Percentiles rank a stretch among this genome's conserved stretches.
These are phyloP conservation scores for Pomacea maculata DNA, from an alignment of 1,140 invertebrate species.

Conservation along the genomic window DNA sequence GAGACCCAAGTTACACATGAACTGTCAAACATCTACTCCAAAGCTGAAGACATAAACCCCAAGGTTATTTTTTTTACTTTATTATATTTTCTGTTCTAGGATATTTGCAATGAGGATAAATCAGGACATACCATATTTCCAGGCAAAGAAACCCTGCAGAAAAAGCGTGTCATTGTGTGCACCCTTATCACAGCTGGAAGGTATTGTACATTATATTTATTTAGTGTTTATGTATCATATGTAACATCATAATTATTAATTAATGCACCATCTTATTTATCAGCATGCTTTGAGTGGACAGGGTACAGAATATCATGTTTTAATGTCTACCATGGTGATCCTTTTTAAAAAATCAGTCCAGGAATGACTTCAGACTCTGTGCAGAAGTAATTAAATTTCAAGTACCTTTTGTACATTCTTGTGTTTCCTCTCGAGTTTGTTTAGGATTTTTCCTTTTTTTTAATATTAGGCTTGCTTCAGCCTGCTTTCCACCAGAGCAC, in stretches of 20 bases:
- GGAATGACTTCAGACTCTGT: no score
- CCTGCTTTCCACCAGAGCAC: conserved; percentile 74
- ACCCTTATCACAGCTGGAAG: conserved; percentile 55
- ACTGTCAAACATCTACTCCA: no score
- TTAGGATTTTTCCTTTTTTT: background rate
- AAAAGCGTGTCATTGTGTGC: conserved; percentile 47
- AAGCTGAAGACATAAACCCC: background rate
- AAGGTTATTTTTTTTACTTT: no score
- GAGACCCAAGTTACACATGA: no score
- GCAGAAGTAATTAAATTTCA: background rate
- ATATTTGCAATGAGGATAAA: conserved; percentile 31
- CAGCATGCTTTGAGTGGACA: no score
- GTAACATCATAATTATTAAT: no score
- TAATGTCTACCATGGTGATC: no score
- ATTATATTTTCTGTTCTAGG: no score
- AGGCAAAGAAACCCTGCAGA: conserved; percentile 37
- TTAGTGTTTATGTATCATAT: no score
- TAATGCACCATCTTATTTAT: no score
- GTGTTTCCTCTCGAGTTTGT: background rate
- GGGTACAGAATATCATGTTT: no score
- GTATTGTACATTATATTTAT: conserved; percentile 22
- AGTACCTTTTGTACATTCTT: background rate
- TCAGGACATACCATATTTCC: conserved; percentile 42
- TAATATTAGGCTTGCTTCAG: conserved; percentile 74
- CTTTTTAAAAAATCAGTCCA: no score